phyloP scores from a whole-genome alignment of 2,888 invertebrate genomes.

The Hydriomena furcata region DNA sequence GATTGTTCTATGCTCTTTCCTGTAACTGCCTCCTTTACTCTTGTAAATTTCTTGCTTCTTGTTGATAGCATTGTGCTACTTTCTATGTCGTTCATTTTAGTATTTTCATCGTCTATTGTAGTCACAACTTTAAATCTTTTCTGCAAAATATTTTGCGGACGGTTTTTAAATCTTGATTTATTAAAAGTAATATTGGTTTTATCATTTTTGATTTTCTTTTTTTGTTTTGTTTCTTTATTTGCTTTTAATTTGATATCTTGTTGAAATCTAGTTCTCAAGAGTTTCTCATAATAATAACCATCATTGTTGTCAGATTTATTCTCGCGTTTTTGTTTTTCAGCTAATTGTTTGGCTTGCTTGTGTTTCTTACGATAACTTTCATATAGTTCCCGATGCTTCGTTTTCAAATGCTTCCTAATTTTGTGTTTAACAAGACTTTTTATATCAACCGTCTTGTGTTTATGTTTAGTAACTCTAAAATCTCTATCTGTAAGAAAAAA shows the following conservation, averaged over 20 bases:
- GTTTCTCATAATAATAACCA: neutral
- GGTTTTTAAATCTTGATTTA: too few species aligned
- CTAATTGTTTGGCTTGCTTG: neutral
- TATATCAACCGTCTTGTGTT: neutral
- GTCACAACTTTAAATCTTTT: neutral
- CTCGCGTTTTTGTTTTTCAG: neutral
- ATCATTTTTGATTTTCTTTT: too few species aligned
- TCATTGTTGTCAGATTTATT: neutral
- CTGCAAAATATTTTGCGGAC: neutral
- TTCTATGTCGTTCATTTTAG: too few species aligned
- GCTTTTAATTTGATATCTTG: neutral
- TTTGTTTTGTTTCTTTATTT: neutral
- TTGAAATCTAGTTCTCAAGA: neutral
- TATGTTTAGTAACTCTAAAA: neutral
- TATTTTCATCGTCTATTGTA: neutral
- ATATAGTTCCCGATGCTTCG: conserved; percentile 1
- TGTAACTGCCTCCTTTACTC: neutral
- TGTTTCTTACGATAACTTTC: neutral
- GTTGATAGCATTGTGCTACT: too few species aligned
- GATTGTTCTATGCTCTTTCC: neutral
- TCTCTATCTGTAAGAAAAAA: conserved; percentile 7
- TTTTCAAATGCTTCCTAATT: conserved; percentile 2
- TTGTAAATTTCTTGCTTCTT: neutral
- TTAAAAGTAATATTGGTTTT: too few species aligned
- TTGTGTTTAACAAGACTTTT: conserved; percentile 4